Evolutionary conservation across 2,113 vertebrate species (phyloP).

Genomic region (Brachirus orientalis): DNA sequence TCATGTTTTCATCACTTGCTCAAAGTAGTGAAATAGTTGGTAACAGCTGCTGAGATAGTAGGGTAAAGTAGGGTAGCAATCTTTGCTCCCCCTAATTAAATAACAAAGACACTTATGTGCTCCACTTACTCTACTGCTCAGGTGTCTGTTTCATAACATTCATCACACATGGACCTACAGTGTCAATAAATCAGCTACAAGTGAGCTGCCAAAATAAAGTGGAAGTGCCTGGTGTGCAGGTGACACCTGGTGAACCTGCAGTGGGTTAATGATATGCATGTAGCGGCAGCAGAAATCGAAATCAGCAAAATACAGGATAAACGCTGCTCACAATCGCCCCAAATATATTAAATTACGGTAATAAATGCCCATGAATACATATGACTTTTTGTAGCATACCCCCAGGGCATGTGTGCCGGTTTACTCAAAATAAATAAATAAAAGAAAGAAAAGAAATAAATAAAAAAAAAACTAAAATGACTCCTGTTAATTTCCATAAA

Average conservation of each 20-base stretch:
- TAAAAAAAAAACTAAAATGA: too few species aligned
- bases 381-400: too few species aligned
- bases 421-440: too few species aligned
- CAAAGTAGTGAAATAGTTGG: too few species aligned
- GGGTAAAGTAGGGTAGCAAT: neutral
- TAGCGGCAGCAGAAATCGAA: neutral
- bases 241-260: constrained; percentile 15
- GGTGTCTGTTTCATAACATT: neutral
- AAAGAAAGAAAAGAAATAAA: too few species aligned
- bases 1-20: too few species aligned
- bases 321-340: constrained; percentile 1
- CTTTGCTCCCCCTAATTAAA: neutral
- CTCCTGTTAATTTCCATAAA: too few species aligned
- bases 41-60: too few species aligned
- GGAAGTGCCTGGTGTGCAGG: constrained; percentile 16
- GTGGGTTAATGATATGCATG: constrained; percentile 2
- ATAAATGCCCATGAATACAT: too few species aligned
- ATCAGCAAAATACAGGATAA: neutral
- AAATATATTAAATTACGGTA: too few species aligned
- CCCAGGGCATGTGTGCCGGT: too few species aligned
- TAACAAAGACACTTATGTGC: neutral
- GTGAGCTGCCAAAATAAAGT: constrained; percentile 7
- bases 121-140: neutral
- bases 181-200: neutral
- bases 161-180: neutral